phyloP scores from a whole-genome alignment of 2,113 vertebrate species.

The Poeciliopsis turrubarensis region DNA sequence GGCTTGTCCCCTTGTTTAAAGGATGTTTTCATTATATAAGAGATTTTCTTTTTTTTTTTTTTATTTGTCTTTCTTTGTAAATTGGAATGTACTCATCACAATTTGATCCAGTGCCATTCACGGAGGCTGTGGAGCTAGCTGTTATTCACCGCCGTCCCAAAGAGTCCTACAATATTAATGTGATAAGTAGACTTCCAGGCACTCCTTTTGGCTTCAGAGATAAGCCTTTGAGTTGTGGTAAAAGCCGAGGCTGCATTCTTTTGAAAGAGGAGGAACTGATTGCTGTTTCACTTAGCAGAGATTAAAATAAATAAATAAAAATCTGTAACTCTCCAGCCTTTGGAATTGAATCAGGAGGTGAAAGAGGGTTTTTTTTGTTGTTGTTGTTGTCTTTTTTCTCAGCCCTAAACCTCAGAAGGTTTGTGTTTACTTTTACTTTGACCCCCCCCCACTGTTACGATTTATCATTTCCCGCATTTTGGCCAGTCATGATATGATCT shows the following conservation, averaged over 20 bases:
- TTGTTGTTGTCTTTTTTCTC: neutral
- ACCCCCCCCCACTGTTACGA: neutral
- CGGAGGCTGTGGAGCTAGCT: slow-evolving; percentile 42
- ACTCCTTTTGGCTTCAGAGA: slow-evolving; percentile 22
- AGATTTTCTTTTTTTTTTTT: neutral
- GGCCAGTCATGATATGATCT: slow-evolving; percentile 35
- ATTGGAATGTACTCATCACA: slow-evolving; percentile 61
- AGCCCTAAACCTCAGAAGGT: slow-evolving; percentile 12
- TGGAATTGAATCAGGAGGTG: slow-evolving; percentile 22
- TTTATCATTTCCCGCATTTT: slow-evolving; percentile 38
- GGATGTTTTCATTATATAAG: slow-evolving; percentile 58
- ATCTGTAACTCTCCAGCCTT: slow-evolving; percentile 13
- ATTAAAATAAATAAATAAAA: slow-evolving; percentile 21
- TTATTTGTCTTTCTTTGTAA: slow-evolving; percentile 52
- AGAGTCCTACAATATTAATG: slow-evolving; percentile 60
- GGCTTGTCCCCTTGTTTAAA: slow-evolving; percentile 60
- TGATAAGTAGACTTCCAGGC: slow-evolving; percentile 49
- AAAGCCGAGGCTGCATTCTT: slow-evolving; percentile 43
- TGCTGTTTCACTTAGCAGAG: slow-evolving; percentile 37
- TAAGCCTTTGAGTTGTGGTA: slow-evolving; percentile 29
- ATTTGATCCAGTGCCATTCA: slow-evolving; percentile 72
- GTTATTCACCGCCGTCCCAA: slow-evolving; percentile 27
- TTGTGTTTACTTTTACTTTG: slow-evolving; percentile 29
- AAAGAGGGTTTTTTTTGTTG: slow-evolving; percentile 10
- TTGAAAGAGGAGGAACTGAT: slow-evolving; percentile 36